These are phyloP conservation scores for Drosophila meridiana DNA, from an alignment of 2,888 invertebrate genomes.

Conservation along the genomic window DNA sequence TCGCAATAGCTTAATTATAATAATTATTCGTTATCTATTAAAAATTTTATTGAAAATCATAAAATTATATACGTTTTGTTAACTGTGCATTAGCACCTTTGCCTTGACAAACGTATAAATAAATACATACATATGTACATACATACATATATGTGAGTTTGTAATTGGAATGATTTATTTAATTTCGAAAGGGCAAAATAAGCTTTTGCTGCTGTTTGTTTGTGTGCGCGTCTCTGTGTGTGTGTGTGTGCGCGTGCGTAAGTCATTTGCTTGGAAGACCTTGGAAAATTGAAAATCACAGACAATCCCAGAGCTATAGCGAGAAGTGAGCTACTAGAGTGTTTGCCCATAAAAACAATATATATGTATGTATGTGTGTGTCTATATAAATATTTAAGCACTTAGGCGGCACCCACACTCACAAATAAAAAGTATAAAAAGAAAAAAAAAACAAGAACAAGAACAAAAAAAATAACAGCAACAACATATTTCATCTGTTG, in stretches of 20 bases:
- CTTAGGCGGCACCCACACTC: slow-evolving; percentile 76
- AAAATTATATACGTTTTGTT: slow-evolving; percentile 20
- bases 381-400: slow-evolving; percentile 67
- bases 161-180: slow-evolving; percentile 31
- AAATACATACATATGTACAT: neutral
- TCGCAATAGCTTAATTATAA: slow-evolving; percentile 13
- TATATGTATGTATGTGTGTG: slow-evolving; percentile 5
- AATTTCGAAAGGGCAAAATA: slow-evolving; percentile 53
- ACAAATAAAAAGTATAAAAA: slow-evolving; percentile 21
- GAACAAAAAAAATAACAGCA: slow-evolving; percentile 26
- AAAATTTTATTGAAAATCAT: slow-evolving; percentile 11
- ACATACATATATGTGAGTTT: slow-evolving; percentile 10
- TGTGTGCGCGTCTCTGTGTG: slow-evolving; percentile 30
- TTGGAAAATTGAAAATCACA: slow-evolving; percentile 74
- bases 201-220: slow-evolving; percentile 25
- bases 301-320: slow-evolving; percentile 41
- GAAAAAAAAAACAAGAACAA: slow-evolving; percentile 23
- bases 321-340: slow-evolving; percentile 78
- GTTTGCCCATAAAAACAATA: slow-evolving; percentile 74
- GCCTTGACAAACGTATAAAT: slow-evolving; percentile 33
- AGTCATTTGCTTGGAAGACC: slow-evolving; percentile 61
- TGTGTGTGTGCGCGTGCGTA: slow-evolving; percentile 47
- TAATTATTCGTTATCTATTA: slow-evolving; percentile 15
- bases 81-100: slow-evolving; percentile 42
- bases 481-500: slow-evolving; percentile 71